Conservation (phyloP, 2,888 invertebrate genomes). For the Myopa testacea region DNA sequence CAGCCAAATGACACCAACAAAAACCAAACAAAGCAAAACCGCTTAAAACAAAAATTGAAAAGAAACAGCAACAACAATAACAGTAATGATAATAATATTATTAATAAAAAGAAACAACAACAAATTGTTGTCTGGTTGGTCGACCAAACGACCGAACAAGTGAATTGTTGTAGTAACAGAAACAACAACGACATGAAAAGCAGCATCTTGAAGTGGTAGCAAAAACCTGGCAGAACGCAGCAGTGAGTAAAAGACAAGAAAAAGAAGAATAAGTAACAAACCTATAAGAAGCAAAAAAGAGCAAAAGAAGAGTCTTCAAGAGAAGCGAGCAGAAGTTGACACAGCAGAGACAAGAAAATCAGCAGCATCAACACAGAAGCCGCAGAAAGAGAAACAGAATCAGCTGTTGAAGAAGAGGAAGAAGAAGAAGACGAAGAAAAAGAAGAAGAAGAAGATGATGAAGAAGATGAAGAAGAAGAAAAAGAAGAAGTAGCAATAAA, state of each 20-base stretch:
- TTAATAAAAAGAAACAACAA: not conserved
- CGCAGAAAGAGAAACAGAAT: too few relatives aligned
- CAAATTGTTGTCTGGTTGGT: not conserved
- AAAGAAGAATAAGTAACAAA: slow-evolving; percentile 1
- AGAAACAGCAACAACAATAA: not conserved
- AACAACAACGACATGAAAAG: not conserved
- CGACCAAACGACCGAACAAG: slow-evolving; percentile 15
- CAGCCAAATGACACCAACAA: not conserved
- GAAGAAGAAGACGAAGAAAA: too few relatives aligned
- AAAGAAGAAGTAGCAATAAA: too few relatives aligned
- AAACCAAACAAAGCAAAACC: not conserved
- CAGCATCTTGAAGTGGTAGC: too few relatives aligned
- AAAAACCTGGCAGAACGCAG: too few relatives aligned
- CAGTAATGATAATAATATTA: not conserved
- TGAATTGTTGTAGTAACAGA: slow-evolving; percentile 16
- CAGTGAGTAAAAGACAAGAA: not conserved
- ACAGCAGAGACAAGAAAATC: too few relatives aligned
- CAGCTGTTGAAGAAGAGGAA: too few relatives aligned
- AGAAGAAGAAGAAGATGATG: too few relatives aligned
- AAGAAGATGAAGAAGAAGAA: too few relatives aligned
- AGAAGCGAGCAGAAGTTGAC: too few relatives aligned
- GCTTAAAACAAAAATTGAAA: not conserved
- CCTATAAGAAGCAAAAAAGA: not conserved
- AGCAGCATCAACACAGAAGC: too few relatives aligned
- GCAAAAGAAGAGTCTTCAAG: not conserved